phyloP scores from a whole-genome alignment of 2,113 vertebrate species.

The Siphamia tubifer region DNA sequence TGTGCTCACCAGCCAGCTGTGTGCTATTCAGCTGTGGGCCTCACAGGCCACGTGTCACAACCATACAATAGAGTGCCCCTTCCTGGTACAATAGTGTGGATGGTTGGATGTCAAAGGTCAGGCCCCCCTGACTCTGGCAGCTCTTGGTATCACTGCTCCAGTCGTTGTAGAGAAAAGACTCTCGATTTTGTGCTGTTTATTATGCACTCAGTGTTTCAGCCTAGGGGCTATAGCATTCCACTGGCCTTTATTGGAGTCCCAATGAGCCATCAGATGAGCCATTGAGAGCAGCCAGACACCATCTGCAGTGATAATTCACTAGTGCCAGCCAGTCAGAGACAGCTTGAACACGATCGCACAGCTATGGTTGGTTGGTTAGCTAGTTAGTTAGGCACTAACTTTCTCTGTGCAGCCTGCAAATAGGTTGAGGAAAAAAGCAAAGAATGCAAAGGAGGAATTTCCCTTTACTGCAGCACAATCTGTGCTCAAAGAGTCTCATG shows the following conservation, averaged over 20 bases:
- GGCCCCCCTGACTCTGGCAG: constrained; percentile 61
- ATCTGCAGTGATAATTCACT: constrained; percentile 77
- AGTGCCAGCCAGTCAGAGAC: constrained; percentile 55
- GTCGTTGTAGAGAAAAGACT: constrained; percentile 61
- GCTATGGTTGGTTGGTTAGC: constrained; percentile 54
- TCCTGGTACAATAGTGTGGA: constrained; percentile 72
- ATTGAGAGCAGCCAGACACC: constrained; percentile 75
- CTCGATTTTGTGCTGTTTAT: constrained; percentile 66
- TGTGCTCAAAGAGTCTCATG: constrained; percentile 53
- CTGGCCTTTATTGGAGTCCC: constrained; percentile 68
- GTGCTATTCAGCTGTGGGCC: constrained; percentile 72
- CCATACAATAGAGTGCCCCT: constrained; percentile 70
- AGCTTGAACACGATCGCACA: constrained; percentile 53
- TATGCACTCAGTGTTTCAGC: constrained; percentile 68
- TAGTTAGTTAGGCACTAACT: constrained; percentile 51
- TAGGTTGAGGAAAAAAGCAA: constrained; percentile 15
- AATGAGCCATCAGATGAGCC: constrained; percentile 72
- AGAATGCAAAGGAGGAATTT: constrained; percentile 38
- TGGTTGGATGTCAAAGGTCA: constrained; percentile 74
- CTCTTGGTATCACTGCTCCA: constrained; percentile 61
- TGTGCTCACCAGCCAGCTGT: constrained; percentile 78
- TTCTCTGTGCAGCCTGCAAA: constrained; percentile 19
- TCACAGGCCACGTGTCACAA: constrained; percentile 72
- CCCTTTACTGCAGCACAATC: constrained; percentile 27
- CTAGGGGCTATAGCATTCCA: constrained; percentile 71